A percentile compares a stretch with the other conserved stretches of the same genome.
Conservation (phyloP, 2,113 vertebrate genomes). For the Pelobates fuscus region DNA sequence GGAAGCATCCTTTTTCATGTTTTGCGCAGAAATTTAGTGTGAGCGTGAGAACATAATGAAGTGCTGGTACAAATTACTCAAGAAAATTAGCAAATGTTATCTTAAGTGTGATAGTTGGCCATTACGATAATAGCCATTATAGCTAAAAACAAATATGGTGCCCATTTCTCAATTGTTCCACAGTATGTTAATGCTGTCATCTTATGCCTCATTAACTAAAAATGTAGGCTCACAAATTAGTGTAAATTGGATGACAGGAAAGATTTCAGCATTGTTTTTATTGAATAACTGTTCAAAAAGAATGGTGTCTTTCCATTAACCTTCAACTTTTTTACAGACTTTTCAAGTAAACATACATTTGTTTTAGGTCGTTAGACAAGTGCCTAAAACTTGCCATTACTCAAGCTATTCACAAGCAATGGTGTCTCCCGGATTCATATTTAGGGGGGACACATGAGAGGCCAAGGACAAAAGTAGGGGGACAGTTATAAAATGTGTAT, state of each 20-base stretch:
- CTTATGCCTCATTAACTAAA: slow-evolving; percentile 40
- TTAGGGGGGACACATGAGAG: too few species aligned
- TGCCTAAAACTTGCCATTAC: too few species aligned
- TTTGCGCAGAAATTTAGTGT: slow-evolving; percentile 14
- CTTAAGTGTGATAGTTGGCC: slow-evolving; percentile 41
- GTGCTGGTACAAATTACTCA: slow-evolving; percentile 28
- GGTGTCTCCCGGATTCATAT: too few species aligned
- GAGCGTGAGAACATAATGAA: slow-evolving; percentile 42
- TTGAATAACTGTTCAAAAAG: too few species aligned
- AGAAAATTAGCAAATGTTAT: slow-evolving; percentile 48
- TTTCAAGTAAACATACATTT: too few species aligned
- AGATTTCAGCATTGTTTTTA: too few species aligned
- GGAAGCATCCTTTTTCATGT: slow-evolving; percentile 36
- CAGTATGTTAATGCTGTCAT: slow-evolving; percentile 18
- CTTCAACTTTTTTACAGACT: too few species aligned
- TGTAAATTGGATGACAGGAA: neutral
- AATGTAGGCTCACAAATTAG: slow-evolving; percentile 1
- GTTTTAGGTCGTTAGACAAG: too few species aligned
- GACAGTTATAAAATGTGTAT: too few species aligned
- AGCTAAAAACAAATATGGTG: slow-evolving; percentile 3
- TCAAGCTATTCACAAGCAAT: too few species aligned
- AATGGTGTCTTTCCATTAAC: too few species aligned
- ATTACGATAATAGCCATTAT: slow-evolving; percentile 25
- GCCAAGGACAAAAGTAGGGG: too few species aligned
- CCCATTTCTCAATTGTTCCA: slow-evolving; percentile 17